These are phyloP conservation scores for Oxyscelio sp. DNA, from an alignment of 2,888 invertebrate species.

Conservation along the genomic window DNA sequence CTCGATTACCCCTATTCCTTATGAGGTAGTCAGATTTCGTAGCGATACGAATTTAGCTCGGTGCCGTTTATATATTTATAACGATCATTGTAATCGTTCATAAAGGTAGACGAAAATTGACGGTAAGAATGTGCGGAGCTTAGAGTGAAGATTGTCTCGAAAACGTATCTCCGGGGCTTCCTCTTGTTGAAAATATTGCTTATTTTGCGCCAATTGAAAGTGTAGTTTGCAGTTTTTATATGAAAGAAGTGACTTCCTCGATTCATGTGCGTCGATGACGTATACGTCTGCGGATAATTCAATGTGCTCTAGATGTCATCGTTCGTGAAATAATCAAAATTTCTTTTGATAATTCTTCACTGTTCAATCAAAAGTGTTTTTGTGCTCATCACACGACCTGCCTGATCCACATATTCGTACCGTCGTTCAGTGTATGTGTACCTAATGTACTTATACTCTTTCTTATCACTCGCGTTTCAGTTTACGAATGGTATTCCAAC, in stretches of 20 bases:
- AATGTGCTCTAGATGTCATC: conserved; percentile 32
- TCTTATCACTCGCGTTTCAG: conserved; percentile 71
- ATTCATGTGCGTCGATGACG: conserved; percentile 21
- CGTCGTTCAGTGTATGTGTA: conserved; percentile 68
- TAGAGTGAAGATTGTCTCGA: conserved; percentile 29
- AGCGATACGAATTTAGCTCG: conserved; percentile 74
- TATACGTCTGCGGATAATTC: conserved; percentile 11
- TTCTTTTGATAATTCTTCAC: conserved; percentile 14
- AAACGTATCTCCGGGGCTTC: conserved; percentile 64
- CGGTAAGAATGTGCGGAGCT: conserved; percentile 73
- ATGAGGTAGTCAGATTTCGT: conserved; percentile 58
- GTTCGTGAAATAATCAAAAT: conserved; percentile 49
- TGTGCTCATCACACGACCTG: conserved; percentile 5
- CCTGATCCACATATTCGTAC: conserved; percentile 66
- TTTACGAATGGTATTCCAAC: conserved; percentile 43
- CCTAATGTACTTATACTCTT: conserved; percentile 68
- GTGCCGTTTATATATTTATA: conserved; percentile 82
- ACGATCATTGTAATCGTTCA: conserved; percentile 77
- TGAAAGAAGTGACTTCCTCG: conserved; percentile 50
- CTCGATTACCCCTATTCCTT: conserved; percentile 54
- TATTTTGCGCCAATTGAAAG: conserved; percentile 42
- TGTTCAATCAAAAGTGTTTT: conserved; percentile 43
- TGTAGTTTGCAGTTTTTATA: conserved; percentile 69
- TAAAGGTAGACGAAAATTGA: conserved; percentile 72
- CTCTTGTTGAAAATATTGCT: conserved; percentile 56